phyloP scores from a whole-genome alignment of 2,888 invertebrate genomes.

The Ochropacha duplaris region DNA sequence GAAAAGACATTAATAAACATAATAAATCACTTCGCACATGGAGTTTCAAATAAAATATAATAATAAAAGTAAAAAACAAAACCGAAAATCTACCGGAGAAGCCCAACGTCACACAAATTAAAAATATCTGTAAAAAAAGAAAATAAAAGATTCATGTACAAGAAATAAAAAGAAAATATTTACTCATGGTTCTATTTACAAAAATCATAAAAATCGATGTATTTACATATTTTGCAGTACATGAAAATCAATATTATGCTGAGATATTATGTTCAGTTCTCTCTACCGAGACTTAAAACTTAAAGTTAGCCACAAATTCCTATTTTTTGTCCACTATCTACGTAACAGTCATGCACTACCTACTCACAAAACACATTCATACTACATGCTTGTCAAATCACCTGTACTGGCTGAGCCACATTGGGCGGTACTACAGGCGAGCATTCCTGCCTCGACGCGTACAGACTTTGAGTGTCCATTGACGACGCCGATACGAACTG shows the following conservation, averaged over 20 bases:
- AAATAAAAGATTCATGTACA: constrained; percentile 48
- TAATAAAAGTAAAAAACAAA: constrained; percentile 45
- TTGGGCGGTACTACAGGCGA: constrained; percentile 39
- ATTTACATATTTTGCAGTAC: background rate
- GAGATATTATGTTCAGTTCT: background rate
- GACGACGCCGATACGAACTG: constrained; percentile 44
- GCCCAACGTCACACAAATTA: constrained; percentile 65
- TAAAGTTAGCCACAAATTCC: background rate
- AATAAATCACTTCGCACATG: constrained; percentile 35
- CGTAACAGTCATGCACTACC: constrained; percentile 10
- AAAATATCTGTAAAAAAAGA: constrained; percentile 66
- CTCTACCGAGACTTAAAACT: background rate
- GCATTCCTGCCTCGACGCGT: constrained; percentile 59
- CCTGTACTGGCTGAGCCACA: constrained; percentile 45
- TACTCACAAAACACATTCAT: constrained; percentile 1
- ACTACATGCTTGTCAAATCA: constrained; percentile 33
- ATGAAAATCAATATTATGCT: background rate
- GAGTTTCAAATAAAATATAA: constrained; percentile 40
- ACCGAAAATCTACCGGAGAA: constrained; percentile 75
- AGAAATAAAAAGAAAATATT: constrained; percentile 17
- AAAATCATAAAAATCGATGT: background rate
- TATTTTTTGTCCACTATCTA: constrained; percentile 3
- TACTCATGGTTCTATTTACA: background rate
- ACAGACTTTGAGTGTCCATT: constrained; percentile 44
- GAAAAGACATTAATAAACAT: constrained; percentile 8